Evolutionary conservation across 2,113 vertebrate genomes (phyloP).

Genomic region (Rhagologus leucostigma): DNA sequence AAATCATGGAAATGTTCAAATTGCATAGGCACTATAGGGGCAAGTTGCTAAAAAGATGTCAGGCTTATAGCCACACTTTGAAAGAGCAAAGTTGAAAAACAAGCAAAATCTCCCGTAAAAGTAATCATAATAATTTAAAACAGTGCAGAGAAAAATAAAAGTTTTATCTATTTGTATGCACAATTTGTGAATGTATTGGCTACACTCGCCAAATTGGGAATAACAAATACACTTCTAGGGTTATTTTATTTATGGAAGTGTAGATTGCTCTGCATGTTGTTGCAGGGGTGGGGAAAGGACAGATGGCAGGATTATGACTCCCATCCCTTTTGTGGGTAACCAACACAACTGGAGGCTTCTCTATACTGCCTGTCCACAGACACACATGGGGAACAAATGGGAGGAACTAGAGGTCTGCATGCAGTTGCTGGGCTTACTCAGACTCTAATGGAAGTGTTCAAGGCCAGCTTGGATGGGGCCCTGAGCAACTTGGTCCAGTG

Average conservation of each 20-base stretch:
- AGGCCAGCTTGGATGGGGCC: not conserved
- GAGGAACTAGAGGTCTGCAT: not conserved
- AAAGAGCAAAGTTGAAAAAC: not conserved
- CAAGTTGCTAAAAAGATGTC: not conserved
- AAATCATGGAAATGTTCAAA: not conserved
- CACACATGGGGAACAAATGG: not conserved
- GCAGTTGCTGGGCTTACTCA: not conserved
- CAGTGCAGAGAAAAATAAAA: not conserved
- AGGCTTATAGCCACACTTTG: not conserved
- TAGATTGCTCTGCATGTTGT: not conserved
- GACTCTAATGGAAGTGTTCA: not conserved
- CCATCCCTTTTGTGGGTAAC: not conserved
- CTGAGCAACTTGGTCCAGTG: not conserved
- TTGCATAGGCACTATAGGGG: not conserved
- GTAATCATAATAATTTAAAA: not conserved
- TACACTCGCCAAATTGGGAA: not conserved
- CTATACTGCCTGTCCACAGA: not conserved
- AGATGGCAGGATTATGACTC: not conserved
- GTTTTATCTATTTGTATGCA: not conserved
- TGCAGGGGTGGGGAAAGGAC: not conserved
- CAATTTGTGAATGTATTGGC: not conserved
- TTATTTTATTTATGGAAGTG: not conserved
- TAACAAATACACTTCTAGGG: not conserved
- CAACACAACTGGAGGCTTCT: not conserved
- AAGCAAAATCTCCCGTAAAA: not conserved